phyloP scores from a whole-genome alignment of 64 coral and sea anemone genomes.

The Pocillopora damicornis region DNA sequence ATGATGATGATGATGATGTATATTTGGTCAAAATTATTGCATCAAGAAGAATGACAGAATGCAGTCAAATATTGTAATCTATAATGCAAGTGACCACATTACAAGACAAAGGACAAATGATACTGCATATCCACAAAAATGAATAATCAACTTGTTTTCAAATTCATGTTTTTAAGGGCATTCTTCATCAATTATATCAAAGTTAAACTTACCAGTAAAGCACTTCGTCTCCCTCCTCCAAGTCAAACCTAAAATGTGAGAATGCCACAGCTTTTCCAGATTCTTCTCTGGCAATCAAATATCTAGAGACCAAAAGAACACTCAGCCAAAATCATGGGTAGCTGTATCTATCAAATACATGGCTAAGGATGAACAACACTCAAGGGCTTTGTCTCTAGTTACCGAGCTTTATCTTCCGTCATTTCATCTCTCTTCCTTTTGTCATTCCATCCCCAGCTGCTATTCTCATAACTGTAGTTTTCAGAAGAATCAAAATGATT shows the following conservation, averaged over 20 bases:
- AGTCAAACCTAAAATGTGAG: constrained; percentile 95
- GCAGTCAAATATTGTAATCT: no score
- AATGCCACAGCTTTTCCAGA: constrained; percentile 67
- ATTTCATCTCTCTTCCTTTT: constrained; percentile 96
- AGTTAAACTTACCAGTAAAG: constrained; percentile 78
- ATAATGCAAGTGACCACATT: no score
- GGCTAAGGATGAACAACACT: no score
- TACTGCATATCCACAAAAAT: no score
- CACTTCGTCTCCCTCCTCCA: constrained; percentile 95
- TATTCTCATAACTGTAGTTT: constrained; percentile 75
- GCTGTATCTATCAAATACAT: neutral
- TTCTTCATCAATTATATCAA: neutral
- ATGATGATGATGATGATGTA: no score
- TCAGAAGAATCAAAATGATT: neutral
- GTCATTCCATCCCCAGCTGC: constrained; percentile 97
- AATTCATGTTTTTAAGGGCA: neutral
- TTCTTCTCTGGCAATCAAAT: constrained; percentile 74
- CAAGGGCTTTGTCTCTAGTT: neutral
- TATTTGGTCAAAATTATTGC: no score
- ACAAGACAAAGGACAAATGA: no score
- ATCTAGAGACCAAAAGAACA: constrained; percentile 35
- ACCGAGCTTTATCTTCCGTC: constrained; percentile 93
- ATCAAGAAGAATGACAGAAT: no score
- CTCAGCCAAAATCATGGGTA: neutral
- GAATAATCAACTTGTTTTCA: no score